Evolutionary conservation across 64 coral and sea anemone genomes (phyloP), one percentile per base, ranked within the genome.

Genomic region (Cladopsammia gracilis): DNA sequence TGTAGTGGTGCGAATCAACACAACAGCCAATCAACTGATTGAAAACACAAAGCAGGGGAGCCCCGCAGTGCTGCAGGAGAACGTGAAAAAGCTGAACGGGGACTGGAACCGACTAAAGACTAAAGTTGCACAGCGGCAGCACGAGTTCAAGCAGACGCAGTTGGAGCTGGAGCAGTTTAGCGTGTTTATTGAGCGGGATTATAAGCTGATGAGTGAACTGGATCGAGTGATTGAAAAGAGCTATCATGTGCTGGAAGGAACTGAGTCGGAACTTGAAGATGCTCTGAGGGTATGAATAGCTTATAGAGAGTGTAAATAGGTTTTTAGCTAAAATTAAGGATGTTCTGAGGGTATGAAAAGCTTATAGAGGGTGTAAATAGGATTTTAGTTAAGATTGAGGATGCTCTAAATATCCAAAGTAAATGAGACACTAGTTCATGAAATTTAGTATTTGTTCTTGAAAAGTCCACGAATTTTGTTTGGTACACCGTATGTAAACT

Each of bases 101-200:
- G 98, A 99, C 51, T 99, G 98, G 98, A 76, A 95, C 57, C 78
- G 94, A 68, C 94, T 99, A 8, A 99, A 99, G 70, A 97, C 85
- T 65, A 97, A 97, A 82, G 90, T 97, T 12, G 91, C 95, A 46
- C 87, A 94, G 83, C 93, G 95, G 51, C 91, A 97, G 11, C 95
- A 90, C n/a, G 87, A 93, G 46, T 65, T 97, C 64, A 97, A 97
- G 81, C 73, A 89, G 70, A 91, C 88, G 3, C 74, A 90, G 85
- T 77, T 92, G 20, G 95, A 93, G 73, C 14, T 97, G 52, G 91
- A 97, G 62, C 95, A 97, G 75, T 90, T 97, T 45, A 52, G 80
- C 10, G 79, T 91, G 78, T 82, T 89, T 8, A 81, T 94, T 10
- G 62, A 97, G 25, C 76, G 92, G 18, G 95, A 97, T 50, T 70